These are phyloP conservation scores for Bembecia ichneumoniformis DNA, from an alignment of 2,888 invertebrate genomes.

Conservation along the genomic window DNA sequence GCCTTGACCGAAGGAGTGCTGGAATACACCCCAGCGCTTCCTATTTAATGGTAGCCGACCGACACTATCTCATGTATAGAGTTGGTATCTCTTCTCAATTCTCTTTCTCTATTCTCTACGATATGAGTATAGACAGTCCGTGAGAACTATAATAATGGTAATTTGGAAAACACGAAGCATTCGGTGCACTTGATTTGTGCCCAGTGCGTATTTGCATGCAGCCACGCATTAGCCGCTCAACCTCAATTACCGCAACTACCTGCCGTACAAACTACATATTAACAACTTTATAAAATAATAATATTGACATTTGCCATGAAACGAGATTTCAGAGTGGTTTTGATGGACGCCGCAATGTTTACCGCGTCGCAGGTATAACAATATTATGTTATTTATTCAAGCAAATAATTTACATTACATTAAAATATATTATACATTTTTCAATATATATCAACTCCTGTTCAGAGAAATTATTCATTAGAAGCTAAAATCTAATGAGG, in stretches of 20 bases:
- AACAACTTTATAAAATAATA: neutral
- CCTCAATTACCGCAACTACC: slow-evolving; percentile 7
- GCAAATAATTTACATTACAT: too few species aligned
- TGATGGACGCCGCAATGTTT: neutral
- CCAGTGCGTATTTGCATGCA: neutral
- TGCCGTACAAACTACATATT: neutral
- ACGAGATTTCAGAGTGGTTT: neutral
- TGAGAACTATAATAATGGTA: neutral
- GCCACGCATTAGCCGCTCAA: slow-evolving; percentile 26
- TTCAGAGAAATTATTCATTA: too few species aligned
- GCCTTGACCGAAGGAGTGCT: too few species aligned
- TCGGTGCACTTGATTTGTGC: neutral
- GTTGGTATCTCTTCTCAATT: too few species aligned
- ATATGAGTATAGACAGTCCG: neutral
- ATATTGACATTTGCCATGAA: neutral
- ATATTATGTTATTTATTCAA: slow-evolving; percentile 5
- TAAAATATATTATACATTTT: too few species aligned
- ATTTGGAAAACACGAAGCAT: neutral
- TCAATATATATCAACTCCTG: too few species aligned
- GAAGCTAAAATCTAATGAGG: too few species aligned
- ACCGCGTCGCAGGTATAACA: neutral
- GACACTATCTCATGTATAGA: too few species aligned
- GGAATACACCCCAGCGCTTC: too few species aligned
- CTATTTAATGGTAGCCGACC: too few species aligned
- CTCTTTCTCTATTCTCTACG: too few species aligned